Conservation (phyloP, 2,113 vertebrate genomes). For the Colossoma macropomum region DNA sequence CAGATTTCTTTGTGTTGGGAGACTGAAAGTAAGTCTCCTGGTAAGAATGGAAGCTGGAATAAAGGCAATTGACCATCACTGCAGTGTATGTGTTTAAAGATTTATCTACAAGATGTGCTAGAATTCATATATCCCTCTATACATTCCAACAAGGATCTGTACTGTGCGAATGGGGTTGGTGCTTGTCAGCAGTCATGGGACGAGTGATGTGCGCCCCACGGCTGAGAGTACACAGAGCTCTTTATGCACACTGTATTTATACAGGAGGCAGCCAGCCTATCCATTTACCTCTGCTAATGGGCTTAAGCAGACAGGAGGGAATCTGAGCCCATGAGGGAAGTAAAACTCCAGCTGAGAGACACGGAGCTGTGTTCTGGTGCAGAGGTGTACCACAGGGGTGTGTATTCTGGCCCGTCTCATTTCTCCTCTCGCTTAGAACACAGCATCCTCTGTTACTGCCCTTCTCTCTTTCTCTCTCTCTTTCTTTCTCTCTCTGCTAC, state of each 20-base stretch:
- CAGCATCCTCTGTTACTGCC: conserved; percentile 5
- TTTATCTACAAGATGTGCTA: no score
- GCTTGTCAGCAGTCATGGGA: no score
- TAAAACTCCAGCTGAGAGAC: conserved; percentile 31
- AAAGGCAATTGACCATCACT: no score
- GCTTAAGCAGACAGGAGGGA: conserved; percentile 22
- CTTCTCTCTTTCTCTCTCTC: conserved; percentile 13
- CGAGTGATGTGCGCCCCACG: not conserved
- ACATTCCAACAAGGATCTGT: not conserved
- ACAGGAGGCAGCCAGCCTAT: conserved; percentile 39
- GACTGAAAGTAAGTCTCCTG: no score
- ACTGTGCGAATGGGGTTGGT: not conserved
- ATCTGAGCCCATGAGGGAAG: conserved; percentile 25
- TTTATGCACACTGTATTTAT: conserved; percentile 52
- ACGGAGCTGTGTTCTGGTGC: conserved; percentile 39
- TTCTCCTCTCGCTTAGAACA: conserved; percentile 23
- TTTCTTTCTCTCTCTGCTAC: not conserved
- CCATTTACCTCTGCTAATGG: conserved; percentile 25
- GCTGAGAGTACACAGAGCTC: not conserved
- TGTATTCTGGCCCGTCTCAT: conserved; percentile 1
- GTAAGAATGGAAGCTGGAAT: no score
- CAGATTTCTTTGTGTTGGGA: no score
- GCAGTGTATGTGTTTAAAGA: no score
- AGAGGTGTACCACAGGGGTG: conserved; percentile 20
- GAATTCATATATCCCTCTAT: no score